Percentiles rank a stretch among this genome's conserved stretches.
These are phyloP conservation scores for Ametastegia equiseti DNA, from an alignment of 2,888 invertebrate genomes.

Conservation along the genomic window DNA sequence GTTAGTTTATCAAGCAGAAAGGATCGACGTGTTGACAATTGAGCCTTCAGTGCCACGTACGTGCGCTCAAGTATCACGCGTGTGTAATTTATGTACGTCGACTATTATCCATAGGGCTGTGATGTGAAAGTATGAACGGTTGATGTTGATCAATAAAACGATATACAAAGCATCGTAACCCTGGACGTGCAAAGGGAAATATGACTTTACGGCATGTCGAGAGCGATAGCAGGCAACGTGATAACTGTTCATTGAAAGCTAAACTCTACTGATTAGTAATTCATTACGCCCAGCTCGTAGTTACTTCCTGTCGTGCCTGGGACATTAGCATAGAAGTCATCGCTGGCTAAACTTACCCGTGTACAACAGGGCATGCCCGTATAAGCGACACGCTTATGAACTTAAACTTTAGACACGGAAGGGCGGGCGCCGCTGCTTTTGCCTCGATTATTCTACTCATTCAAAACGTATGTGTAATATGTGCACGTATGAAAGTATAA, in stretches of 20 bases:
- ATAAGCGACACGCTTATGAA: conserved; percentile 37
- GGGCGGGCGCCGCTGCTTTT: conserved; percentile 12
- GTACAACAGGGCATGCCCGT: conserved; percentile 45
- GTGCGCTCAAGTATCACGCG: not conserved
- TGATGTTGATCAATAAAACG: not conserved
- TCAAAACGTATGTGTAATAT: not conserved
- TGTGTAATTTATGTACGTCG: not conserved
- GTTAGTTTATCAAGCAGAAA: not conserved
- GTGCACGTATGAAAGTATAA: not conserved
- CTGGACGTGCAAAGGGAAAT: conserved; percentile 4
- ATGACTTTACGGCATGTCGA: conserved; percentile 23
- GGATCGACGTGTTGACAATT: conserved; percentile 10
- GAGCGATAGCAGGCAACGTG: conserved; percentile 19
- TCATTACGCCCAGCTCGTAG: conserved; percentile 45
- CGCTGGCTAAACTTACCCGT: conserved; percentile 29
- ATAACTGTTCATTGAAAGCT: conserved; percentile 47
- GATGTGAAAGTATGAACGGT: conserved; percentile 19
- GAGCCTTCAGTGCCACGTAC: not conserved
- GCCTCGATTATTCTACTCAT: not conserved
- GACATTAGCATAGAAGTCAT: conserved; percentile 49
- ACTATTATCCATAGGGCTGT: not conserved
- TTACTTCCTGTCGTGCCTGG: conserved; percentile 50
- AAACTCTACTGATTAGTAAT: conserved; percentile 51
- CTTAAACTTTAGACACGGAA: not conserved
- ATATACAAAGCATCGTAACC: not conserved